phyloP scores from a whole-genome alignment of 2,113 vertebrate species.

The Ariopsis seemanni region DNA sequence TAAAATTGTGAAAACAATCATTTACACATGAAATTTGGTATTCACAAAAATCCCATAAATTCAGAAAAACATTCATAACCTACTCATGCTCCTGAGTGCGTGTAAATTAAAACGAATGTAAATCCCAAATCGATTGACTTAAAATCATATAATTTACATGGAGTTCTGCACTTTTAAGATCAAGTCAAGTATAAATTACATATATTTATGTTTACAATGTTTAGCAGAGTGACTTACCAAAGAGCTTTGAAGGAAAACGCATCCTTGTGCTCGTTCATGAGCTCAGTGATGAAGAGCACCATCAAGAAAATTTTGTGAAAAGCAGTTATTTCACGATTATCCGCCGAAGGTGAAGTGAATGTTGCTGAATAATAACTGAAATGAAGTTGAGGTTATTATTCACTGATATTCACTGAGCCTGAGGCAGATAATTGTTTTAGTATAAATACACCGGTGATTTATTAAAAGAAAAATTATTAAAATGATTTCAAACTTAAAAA shows the following conservation, averaged over 20 bases:
- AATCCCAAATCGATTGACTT: neutral
- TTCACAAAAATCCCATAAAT: neutral
- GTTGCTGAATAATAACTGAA: no score
- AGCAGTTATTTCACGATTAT: neutral
- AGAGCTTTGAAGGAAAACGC: neutral
- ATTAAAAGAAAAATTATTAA: no score
- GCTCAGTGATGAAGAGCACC: neutral
- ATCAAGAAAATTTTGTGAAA: neutral
- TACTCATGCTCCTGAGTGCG: neutral
- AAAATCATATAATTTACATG: neutral
- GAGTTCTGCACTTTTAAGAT: neutral
- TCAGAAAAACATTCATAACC: neutral
- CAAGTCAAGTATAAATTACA: neutral
- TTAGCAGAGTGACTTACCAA: neutral
- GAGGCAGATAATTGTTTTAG: no score
- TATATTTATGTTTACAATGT: neutral
- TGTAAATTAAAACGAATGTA: neutral
- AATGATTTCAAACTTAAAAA: no score
- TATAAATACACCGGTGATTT: no score
- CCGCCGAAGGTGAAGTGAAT: no score
- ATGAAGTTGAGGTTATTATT: no score
- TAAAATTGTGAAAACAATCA: neutral
- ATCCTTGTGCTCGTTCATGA: no score
- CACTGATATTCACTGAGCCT: no score
- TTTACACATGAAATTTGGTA: neutral